Percentiles rank a stretch among this genome's conserved stretches.
Evolutionary conservation across 2,888 invertebrate species (phyloP).

Genomic region (Cephus sareptanus): DNA sequence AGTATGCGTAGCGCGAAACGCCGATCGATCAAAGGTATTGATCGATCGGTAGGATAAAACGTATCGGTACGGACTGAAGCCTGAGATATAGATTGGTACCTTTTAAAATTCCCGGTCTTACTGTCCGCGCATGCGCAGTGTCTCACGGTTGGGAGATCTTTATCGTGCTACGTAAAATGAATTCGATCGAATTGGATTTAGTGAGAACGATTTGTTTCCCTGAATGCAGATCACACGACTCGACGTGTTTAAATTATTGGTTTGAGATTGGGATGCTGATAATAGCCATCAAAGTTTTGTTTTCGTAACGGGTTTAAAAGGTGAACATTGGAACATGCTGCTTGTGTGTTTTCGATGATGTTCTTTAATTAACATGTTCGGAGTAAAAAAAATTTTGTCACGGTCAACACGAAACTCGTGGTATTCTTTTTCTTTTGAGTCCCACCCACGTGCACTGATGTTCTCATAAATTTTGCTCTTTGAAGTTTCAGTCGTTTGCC

Average conservation of each 20-base stretch:
- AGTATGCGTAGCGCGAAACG: not conserved
- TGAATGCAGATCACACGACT: conserved; percentile 14
- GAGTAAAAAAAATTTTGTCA: conserved; percentile 4
- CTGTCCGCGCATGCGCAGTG: not conserved
- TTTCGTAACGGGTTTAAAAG: not conserved
- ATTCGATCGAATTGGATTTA: conserved; percentile 15
- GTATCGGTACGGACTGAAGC: not conserved
- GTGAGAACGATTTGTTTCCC: conserved; percentile 18
- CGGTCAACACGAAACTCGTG: not conserved
- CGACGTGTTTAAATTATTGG: conserved; percentile 15
- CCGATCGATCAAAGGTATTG: not conserved
- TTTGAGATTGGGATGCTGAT: conserved; percentile 9
- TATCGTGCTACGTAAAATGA: conserved; percentile 10
- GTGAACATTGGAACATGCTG: not conserved
- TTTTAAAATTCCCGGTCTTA: not conserved
- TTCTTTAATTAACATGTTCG: conserved; percentile 17
- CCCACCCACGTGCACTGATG: not conserved
- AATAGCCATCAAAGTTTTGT: not conserved
- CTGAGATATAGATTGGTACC: not conserved
- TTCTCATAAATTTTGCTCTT: not conserved
- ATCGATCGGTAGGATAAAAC: not conserved
- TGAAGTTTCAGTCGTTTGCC: not conserved
- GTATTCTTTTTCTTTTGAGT: not conserved
- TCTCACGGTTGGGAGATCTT: conserved; percentile 2
- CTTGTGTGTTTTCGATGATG: not conserved